Base-by-base conservation (phyloP, 2,888 invertebrate genomes). In the Sturmia bella region DNA sequence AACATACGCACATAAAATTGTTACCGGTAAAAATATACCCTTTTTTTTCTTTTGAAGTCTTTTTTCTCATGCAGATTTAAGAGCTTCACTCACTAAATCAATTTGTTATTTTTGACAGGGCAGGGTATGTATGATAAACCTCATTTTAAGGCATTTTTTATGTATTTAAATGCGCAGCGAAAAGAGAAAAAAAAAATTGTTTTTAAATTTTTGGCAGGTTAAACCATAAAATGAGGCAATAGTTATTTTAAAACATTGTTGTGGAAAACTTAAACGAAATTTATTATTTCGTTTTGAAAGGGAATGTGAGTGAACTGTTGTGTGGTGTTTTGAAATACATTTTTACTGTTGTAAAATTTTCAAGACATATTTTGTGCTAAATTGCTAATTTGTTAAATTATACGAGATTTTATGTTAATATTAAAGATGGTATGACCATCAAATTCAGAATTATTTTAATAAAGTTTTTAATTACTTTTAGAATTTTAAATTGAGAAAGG, bases 51-150 rank as follows among this genome's bases (percentile, higher is more conserved):
- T 43, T 41, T 12, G 48, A n/a, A n/a, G n/a, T 63, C 69, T 59
- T 54, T 57, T 15, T 50, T 72, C 68, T 17, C 37, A 66, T 70
- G 19, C 83, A 78, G 86, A 86, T 87, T 88, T 63, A 78, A 84
- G 59, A 72, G 70, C 80, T 68, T 37, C 81, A 69, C 80, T 84
- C 84, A 84, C 84, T 82, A 82, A 84, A 82, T 84, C 84, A 89
- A 89, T 89, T 89, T 89, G 89, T 89, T 88, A 88, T 87, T 88
- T 88, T 85, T 88, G 88, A 87, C 89, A 87, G 87, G 86, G 85
- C 80, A n/a, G 84, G 86, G 85, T 32, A 9, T 32, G 9, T 3
- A 32, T 88, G 88, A 88, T 88, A 88, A 89, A 88, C 78, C 87
- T 86, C 86, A 87, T 88, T 76, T 89, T 87, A 75, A 66, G 82